These are phyloP conservation scores for Ammodytes dubius DNA, from an alignment of 2,113 vertebrate species.

Conservation along the genomic window DNA sequence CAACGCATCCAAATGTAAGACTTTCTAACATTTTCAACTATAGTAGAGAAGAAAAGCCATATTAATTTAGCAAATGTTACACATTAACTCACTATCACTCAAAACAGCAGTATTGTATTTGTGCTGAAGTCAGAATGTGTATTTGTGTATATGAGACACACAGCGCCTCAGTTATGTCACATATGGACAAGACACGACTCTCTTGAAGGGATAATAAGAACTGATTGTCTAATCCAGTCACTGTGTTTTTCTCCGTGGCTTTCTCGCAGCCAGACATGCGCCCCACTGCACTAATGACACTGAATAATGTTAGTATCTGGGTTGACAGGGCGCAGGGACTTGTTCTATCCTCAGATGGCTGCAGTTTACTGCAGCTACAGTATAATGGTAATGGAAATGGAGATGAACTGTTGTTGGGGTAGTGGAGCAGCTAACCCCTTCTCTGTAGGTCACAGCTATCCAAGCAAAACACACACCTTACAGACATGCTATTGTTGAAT, in stretches of 20 bases:
- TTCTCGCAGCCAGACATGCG: constrained; percentile 16
- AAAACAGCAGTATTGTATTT: not conserved
- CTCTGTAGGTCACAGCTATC: constrained; percentile 1
- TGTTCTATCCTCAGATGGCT: constrained; percentile 26
- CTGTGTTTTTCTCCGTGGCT: not conserved
- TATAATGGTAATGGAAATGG: constrained; percentile 31
- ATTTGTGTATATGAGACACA: not conserved
- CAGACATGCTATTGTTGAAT: not conserved
- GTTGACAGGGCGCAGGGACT: constrained; percentile 14
- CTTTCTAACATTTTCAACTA: not conserved
- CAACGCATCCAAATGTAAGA: not conserved
- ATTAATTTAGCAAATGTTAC: constrained; percentile 18
- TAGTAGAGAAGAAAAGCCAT: not conserved
- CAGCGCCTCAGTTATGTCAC: not conserved
- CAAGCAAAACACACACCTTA: constrained; percentile 10
- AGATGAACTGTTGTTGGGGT: constrained; percentile 2
- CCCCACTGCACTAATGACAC: constrained; percentile 27
- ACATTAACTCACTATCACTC: not conserved
- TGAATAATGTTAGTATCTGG: constrained; percentile 49
- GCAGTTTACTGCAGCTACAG: constrained; percentile 6
- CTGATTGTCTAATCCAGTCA: constrained; percentile 5
- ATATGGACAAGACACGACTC: constrained; percentile 1
- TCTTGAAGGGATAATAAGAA: constrained; percentile 27
- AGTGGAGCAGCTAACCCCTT: constrained; percentile 21
- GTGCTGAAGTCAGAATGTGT: not conserved